Evolutionary conservation across 2,888 invertebrate genomes (phyloP).

Genomic region (Scaptomyza parva): DNA sequence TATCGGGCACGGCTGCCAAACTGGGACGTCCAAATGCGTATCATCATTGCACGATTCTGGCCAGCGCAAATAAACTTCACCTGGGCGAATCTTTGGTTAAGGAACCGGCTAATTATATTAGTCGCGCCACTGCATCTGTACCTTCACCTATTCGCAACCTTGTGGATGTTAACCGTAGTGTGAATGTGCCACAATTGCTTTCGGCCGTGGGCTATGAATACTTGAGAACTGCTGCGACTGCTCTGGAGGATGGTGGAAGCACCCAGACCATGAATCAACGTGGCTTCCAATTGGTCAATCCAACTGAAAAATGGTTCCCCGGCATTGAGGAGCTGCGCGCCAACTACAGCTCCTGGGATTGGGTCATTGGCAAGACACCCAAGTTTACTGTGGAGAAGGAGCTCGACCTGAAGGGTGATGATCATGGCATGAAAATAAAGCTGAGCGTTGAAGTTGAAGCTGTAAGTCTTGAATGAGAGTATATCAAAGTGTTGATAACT

Average conservation of each 20-base stretch:
- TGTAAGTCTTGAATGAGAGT: slow-evolving; percentile 53
- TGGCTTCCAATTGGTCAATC: slow-evolving; percentile 94
- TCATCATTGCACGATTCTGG: slow-evolving; percentile 98
- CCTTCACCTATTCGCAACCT: slow-evolving; percentile 94
- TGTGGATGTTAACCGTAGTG: slow-evolving; percentile 89
- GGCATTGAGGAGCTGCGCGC: slow-evolving; percentile 90
- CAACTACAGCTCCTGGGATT: slow-evolving; percentile 92
- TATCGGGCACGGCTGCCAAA: slow-evolving; percentile 98
- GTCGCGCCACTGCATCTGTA: slow-evolving; percentile 94
- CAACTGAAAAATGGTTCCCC: slow-evolving; percentile 95
- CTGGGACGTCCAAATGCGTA: slow-evolving; percentile 95
- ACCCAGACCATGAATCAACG: slow-evolving; percentile 90
- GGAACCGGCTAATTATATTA: slow-evolving; percentile 92
- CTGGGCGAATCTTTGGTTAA: slow-evolving; percentile 90
- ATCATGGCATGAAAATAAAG: slow-evolving; percentile 86
- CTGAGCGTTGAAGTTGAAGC: slow-evolving; percentile 86
- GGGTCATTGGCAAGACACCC: slow-evolving; percentile 95
- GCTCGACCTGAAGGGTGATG: slow-evolving; percentile 85
- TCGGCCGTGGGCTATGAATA: slow-evolving; percentile 94
- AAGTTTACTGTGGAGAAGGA: slow-evolving; percentile 89
- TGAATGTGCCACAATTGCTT: slow-evolving; percentile 90
- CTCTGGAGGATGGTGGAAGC: slow-evolving; percentile 90
- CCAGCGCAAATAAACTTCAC: slow-evolving; percentile 92
- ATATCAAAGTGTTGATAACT: accelerated
- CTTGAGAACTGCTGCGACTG: slow-evolving; percentile 89